Evolutionary conservation across 2,888 invertebrate species (phyloP), one percentile per base, ranked within the genome.

Genomic region (Pyrocoelia pectoralis): DNA sequence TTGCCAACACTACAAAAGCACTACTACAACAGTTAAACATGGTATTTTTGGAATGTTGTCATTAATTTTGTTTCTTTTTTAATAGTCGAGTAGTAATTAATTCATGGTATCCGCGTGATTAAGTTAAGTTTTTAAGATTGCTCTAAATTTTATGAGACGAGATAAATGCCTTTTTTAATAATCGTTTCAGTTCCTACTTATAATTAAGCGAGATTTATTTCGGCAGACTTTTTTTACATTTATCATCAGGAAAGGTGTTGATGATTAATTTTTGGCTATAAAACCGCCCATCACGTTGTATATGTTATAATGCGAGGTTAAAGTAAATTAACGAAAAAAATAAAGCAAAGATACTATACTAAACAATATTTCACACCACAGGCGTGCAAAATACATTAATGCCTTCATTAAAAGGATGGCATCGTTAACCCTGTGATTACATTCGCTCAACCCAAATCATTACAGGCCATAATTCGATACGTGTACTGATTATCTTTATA

Each of bases 321-420:
- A 17, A 15, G 46, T 18, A 46, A 46, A 18, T 18, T 10, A 28
- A 29, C 33, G 38, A 33, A 18, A 48, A 29, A 54, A 54, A 54
- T 10, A 40, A 41, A 43, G 15, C 33, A 43, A 60, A 48, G 18
- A 29, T n/a, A 15, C 9, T 33, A 24, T 17, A 15, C 43, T 29
- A 56, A 54, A 46, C 56, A 58, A 70, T 69, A 71, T 70, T 74
- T 75, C 71, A 72, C 74, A 73, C 72, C 68, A 68, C 68, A 71
- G 70, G 70, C 73, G 72, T 73, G 73, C 70, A 70, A 68, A 70
- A 71, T 70, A 68, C 70, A 72, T 72, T 76, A 75, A 76, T 74
- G 73, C 73, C 72, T 74, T 75, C 72, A 75, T 74, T 74, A 74
- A 68, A 55, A 67, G 54, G 54, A 50, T 50, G 40, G 49, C 54